phyloP scores from a whole-genome alignment of 2,113 vertebrate genomes.

The Dipodomys stephensi region DNA sequence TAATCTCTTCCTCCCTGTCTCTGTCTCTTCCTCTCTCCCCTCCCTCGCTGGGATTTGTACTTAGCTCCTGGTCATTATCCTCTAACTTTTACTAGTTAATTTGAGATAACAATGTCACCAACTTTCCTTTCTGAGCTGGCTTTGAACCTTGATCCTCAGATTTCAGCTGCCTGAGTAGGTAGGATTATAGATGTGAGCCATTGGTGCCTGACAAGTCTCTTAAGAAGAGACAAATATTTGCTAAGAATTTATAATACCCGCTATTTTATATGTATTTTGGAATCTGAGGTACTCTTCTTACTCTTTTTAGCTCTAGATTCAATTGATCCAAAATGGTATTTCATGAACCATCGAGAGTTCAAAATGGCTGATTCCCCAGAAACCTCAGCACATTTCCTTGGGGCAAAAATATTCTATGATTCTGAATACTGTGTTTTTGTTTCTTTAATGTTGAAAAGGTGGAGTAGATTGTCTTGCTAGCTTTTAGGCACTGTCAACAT shows the following conservation, averaged over 20 bases:
- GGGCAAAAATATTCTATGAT: neutral
- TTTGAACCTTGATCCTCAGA: too few species aligned
- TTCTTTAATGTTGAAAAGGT: neutral
- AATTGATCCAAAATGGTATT: neutral
- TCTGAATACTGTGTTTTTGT: neutral
- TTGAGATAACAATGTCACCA: too few species aligned
- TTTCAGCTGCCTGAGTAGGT: too few species aligned
- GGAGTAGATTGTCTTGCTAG: neutral
- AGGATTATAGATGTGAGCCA: too few species aligned
- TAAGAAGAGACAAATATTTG: neutral
- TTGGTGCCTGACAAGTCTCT: too few species aligned
- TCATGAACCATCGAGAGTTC: neutral
- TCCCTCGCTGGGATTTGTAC: too few species aligned
- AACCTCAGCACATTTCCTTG: neutral
- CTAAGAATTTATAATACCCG: neutral
- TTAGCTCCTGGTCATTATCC: too few species aligned
- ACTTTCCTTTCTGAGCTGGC: too few species aligned
- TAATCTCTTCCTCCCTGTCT: too few species aligned
- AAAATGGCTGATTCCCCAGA: neutral
- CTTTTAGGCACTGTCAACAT: neutral
- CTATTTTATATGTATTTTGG: slow-evolving; percentile 1
- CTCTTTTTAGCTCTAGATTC: slow-evolving; percentile 39
- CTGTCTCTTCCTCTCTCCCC: too few species aligned
- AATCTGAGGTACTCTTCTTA: neutral
- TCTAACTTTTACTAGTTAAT: too few species aligned